These are phyloP conservation scores for Chelonoidis abingdonii DNA, from an alignment of 2,113 vertebrate species.

Conservation along the genomic window DNA sequence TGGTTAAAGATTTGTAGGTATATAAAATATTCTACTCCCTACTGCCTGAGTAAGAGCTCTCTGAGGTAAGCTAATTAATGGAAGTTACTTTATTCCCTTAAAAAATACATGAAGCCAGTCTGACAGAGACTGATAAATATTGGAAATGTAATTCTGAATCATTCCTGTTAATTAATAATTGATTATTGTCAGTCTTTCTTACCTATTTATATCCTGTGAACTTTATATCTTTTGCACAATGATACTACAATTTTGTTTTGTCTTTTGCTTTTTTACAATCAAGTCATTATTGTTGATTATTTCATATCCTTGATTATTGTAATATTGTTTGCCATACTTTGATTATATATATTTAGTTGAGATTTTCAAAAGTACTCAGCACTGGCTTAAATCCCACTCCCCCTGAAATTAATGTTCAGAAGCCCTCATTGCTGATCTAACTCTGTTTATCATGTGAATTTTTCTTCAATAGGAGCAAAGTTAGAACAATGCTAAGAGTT, in stretches of 20 bases:
- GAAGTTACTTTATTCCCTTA: neutral
- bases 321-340: neutral
- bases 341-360: neutral
- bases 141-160: neutral
- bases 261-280: neutral
- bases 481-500: neutral
- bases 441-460: neutral
- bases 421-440: neutral
- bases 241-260: neutral
- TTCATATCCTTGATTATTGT: neutral
- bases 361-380: neutral
- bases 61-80: neutral
- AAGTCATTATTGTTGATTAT: neutral
- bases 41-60: neutral
- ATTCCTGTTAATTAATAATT: neutral
- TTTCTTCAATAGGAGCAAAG: neutral
- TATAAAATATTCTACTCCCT: neutral
- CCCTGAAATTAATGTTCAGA: neutral
- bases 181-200: neutral
- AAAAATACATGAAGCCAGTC: neutral
- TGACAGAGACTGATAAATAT: neutral
- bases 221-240: neutral
- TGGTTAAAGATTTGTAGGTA: neutral
- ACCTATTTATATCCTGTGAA: neutral
- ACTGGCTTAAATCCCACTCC: neutral